These are phyloP conservation scores for Drosophila flavopinicola DNA, from an alignment of 2,888 invertebrate species.

Conservation along the genomic window DNA sequence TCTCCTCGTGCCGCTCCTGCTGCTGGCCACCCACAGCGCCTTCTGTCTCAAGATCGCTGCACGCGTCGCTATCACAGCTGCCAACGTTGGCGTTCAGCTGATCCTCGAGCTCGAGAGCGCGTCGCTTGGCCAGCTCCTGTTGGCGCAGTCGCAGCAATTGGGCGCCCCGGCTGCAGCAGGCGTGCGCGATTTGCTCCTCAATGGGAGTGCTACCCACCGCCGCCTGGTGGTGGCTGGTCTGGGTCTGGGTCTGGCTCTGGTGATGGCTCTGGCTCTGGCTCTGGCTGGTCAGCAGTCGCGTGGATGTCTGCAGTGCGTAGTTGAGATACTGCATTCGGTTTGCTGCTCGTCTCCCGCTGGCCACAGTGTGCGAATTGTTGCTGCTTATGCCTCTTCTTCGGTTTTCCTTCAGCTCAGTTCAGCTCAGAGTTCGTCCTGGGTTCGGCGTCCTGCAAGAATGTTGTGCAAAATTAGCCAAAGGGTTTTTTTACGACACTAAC, in stretches of 20 bases:
- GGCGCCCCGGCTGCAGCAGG: slow-evolving; percentile 72
- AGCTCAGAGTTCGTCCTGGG: slow-evolving; percentile 10
- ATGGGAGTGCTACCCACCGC: slow-evolving; percentile 27
- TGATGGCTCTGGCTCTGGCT: slow-evolving; percentile 47
- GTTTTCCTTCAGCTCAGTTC: background rate
- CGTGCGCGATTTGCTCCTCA: slow-evolving; percentile 69
- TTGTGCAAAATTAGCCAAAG: slow-evolving; percentile 36
- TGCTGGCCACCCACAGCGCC: slow-evolving; percentile 62
- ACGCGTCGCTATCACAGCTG: slow-evolving; percentile 35
- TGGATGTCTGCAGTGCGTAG: slow-evolving; percentile 82
- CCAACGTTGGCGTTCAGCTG: slow-evolving; percentile 61
- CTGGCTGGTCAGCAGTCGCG: slow-evolving; percentile 81
- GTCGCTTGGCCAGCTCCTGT: slow-evolving; percentile 63
- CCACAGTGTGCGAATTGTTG: slow-evolving; percentile 70
- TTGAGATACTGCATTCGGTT: slow-evolving; percentile 83
- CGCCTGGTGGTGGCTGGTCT: slow-evolving; percentile 19
- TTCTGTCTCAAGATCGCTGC: slow-evolving; percentile 31
- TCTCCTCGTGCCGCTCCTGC: slow-evolving; percentile 1
- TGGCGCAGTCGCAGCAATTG: slow-evolving; percentile 72
- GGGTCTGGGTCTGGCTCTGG: slow-evolving; percentile 35
- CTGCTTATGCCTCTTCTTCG: background rate
- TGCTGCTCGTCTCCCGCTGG: slow-evolving; percentile 70
- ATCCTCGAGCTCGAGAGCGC: slow-evolving; percentile 66
- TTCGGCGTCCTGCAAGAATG: slow-evolving; percentile 37
- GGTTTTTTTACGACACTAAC: slow-evolving; percentile 9